Base-by-base conservation (phyloP, 2,888 invertebrate species). In the Epirrita christyi region DNA sequence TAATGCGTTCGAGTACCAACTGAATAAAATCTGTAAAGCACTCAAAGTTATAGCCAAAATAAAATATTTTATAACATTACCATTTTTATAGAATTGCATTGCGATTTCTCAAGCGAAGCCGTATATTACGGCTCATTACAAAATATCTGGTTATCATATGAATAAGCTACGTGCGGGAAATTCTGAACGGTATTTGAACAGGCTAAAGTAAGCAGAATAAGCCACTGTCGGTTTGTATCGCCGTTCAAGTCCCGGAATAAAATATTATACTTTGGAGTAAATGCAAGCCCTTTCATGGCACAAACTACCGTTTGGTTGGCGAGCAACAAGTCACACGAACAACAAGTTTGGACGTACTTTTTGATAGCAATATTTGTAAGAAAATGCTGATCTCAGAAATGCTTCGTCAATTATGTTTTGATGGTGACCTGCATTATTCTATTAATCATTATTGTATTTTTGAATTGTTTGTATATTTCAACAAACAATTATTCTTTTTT, bases 91-190 rank as follows among this genome's bases (percentile, higher is more conserved):
- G 40, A 21, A 44, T 43, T 44, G 27, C 38, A 46, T 37, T 37
- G 15, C 42, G 21, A 37, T 51, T 28, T 45, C 29, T 47, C 13
- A 47, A 56, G 50, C 42, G 28, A 28, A 21, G 51, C 15, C 29
- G 42, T 43, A 50, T 53, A 53, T 51, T 49, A 55, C 53, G 53
- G 48, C 37, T 50, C 50, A 55, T 58, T 52, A 52, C 52, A 56
- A 54, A 58, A 56, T 55, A 53, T 44, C 49, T 49, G 52, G 48
- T 55, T 61, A 55, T 61, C 62, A 66, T 68, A 66, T 58, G 64
- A 69, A 64, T 65, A 43, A 29, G 42, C 40, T 62, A 63, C 62
- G 63, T 61, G 59, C 45, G 56, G 54, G 41, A 61, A 64, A 63
- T 63, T 53, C 43, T 37, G 38, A 40, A 63, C 40, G 54, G 44